Base-by-base conservation (phyloP, 2,888 invertebrate species). In the Theodoxus fluviatilis region DNA sequence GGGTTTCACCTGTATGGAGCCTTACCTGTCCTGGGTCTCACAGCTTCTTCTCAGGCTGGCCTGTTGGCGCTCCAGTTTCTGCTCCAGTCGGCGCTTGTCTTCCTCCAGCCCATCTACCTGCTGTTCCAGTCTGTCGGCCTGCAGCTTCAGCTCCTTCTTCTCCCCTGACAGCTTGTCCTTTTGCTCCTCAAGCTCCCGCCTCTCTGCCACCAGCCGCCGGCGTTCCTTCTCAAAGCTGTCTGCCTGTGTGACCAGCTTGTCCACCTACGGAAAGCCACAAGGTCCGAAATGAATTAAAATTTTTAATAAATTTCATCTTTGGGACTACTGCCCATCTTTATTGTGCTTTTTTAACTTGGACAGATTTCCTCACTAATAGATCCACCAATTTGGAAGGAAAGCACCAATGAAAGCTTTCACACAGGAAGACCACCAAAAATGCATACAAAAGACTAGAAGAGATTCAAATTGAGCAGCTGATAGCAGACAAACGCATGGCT, bases 21-120 rank as follows among this genome's bases (percentile, higher is more conserved):
- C n/a, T 73, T 77, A 77, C 71, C 78, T 75, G 25, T 79, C 77
- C 9, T 74, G n/a, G n/a, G n/a, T n/a, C n/a, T n/a, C n/a, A n/a
- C n/a, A n/a, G n/a, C n/a, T n/a, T n/a, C n/a, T n/a, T 69, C 38
- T 79, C 79, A 22, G 74, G 61, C 74, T 78, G 72, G 72, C 75
- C 59, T 76, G 73, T 69, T 71, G 74, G 33, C 77, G 73, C 35
- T 74, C 74, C 38, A 74, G 63, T 66, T 81, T 76, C 55, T 78
- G 73, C 71, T 79, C 67, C 40, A 79, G 69, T 15, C 70, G 71
- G 38, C 72, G 71, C 71, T 79, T 80, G 43, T 78, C 77, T 22
- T 79, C 76, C 33, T 79, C 72, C 57, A 78, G 66, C 40, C 72
- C 57, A 3, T 78, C 75, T 2, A 79, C 71, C 71, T 78, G 74